phyloP scores from a whole-genome alignment of 2,888 invertebrate species.

The Leucophenga montana region DNA sequence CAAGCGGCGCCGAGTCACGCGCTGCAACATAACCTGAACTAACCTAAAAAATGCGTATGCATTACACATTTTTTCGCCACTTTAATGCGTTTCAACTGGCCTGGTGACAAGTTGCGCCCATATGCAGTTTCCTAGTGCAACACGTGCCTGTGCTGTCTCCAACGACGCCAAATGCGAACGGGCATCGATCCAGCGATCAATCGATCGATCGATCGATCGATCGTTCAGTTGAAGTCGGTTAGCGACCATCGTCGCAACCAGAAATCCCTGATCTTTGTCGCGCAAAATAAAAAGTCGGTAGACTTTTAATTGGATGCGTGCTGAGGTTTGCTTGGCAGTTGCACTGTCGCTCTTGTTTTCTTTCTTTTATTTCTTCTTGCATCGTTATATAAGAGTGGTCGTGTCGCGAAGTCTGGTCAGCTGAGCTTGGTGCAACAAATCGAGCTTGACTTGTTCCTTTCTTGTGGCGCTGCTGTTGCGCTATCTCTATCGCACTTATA shows the following conservation, averaged over 20 bases:
- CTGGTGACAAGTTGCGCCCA: slow-evolving; percentile 17
- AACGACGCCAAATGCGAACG: no score
- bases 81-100: slow-evolving; percentile 1
- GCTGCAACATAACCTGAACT: slow-evolving; percentile 3
- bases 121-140: slow-evolving; percentile 23
- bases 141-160: not conserved
- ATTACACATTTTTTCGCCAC: not conserved
- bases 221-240: no score
- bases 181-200: no score
- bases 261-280: slow-evolving; percentile 9
- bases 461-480: not conserved
- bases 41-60: not conserved
- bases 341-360: not conserved
- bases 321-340: not conserved
- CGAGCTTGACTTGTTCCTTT: slow-evolving; percentile 31
- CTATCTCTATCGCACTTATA: not conserved
- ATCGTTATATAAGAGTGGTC: not conserved
- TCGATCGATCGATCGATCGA: no score
- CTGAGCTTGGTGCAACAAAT: not conserved
- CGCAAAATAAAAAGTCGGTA: not conserved
- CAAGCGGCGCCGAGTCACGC: slow-evolving; percentile 8
- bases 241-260: not conserved
- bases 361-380: not conserved
- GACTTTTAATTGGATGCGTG: slow-evolving; percentile 15
- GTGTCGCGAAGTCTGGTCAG: not conserved